phyloP scores from a whole-genome alignment of 2,888 invertebrate genomes.

The Pyrocoelia pectoralis region DNA sequence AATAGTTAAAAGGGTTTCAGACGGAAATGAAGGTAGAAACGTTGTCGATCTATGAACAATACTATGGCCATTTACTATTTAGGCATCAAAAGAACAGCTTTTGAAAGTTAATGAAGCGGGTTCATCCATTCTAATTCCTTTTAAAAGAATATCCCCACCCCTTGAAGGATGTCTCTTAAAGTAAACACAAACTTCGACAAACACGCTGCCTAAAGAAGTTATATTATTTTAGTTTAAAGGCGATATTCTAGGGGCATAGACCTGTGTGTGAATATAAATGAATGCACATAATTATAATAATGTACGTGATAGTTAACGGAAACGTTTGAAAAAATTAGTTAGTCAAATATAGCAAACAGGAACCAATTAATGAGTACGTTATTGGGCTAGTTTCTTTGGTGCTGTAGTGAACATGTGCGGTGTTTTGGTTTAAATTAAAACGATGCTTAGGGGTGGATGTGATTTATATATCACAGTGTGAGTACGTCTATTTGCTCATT shows the following conservation, averaged over 20 bases:
- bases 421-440: neutral
- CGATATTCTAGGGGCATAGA: slow-evolving; percentile 29
- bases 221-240: slow-evolving; percentile 26
- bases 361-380: slow-evolving; percentile 13
- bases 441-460: too few relatives aligned
- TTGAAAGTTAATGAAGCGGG: neutral
- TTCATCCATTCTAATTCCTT: neutral
- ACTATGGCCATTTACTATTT: neutral
- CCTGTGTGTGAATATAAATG: slow-evolving; percentile 26
- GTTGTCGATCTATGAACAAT: neutral
- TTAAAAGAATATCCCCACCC: slow-evolving; percentile 15
- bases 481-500: too few relatives aligned
- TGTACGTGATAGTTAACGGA: slow-evolving; percentile 33
- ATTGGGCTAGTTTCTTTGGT: slow-evolving; percentile 5
- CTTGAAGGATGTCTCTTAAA: slow-evolving; percentile 11
- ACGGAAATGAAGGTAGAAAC: neutral
- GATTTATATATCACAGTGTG: too few relatives aligned
- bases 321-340: slow-evolving; percentile 30
- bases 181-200: slow-evolving; percentile 29
- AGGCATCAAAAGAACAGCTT: slow-evolving; percentile 10
- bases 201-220: slow-evolving; percentile 18
- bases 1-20: neutral
- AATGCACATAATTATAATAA: slow-evolving; percentile 9
- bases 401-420: neutral
- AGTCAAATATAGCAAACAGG: slow-evolving; percentile 26